A percentile compares a stretch with the other conserved stretches of the same genome.
These are phyloP conservation scores for Saccostrea glomerata DNA, from an alignment of 1,140 invertebrate species.

Conservation along the genomic window DNA sequence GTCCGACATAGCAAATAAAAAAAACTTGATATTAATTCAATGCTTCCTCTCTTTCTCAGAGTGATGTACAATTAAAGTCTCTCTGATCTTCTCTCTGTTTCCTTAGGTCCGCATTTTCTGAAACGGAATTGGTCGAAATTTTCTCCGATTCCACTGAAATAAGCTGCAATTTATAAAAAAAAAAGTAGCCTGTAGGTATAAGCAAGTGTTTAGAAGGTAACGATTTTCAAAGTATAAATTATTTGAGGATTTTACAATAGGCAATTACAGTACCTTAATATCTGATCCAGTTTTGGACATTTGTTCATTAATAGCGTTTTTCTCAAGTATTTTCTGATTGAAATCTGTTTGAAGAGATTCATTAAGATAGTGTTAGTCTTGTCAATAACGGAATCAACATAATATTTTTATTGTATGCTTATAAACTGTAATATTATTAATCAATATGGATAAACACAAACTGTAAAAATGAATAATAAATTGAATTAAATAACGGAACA, in stretches of 20 bases:
- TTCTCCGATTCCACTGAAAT: slow-evolving; percentile 1
- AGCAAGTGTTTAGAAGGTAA: not conserved
- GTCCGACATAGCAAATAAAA: no score
- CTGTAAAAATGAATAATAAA: no score
- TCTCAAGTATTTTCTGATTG: not conserved
- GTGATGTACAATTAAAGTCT: not conserved
- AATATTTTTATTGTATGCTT: no score
- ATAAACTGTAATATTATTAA: no score
- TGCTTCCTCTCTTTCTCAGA: not conserved
- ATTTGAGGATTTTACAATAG: not conserved
- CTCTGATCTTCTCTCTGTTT: not conserved
- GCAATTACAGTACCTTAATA: not conserved
- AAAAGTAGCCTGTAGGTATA: not conserved
- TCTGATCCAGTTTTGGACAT: not conserved
- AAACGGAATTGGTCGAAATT: not conserved
- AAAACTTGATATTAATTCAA: not conserved
- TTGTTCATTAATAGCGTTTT: not conserved
- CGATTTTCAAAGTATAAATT: not conserved
- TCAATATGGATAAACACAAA: no score
- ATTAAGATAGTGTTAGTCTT: no score
- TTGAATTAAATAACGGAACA: no score
- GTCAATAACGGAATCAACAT: no score
- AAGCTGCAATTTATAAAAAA: not conserved
- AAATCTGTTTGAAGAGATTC: not conserved
- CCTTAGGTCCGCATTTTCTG: not conserved